A percentile compares a stretch with the other conserved stretches of the same genome.
Conservation (phyloP, 2,113 vertebrate species). For the Glaucidium brasilianum region DNA sequence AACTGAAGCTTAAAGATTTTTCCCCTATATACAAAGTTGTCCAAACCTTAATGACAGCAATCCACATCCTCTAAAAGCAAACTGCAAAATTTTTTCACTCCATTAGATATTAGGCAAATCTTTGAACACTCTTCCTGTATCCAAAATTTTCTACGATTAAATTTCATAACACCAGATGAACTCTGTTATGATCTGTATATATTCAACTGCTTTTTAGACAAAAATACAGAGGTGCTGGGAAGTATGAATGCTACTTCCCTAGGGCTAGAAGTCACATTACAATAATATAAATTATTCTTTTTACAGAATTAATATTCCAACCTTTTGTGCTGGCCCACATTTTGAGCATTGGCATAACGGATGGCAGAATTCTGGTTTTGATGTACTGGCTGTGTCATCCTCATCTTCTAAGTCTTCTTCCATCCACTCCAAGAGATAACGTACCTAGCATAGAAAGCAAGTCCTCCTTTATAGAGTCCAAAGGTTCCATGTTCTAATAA, state of each 20-base stretch:
- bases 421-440: slow-evolving; percentile 92
- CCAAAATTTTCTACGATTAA: background rate
- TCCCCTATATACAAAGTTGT: background rate
- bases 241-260: background rate
- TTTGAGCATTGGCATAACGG: slow-evolving; percentile 91
- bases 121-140: background rate
- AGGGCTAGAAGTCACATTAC: background rate
- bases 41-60: background rate
- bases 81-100: background rate
- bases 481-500: background rate
- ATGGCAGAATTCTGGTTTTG: slow-evolving; percentile 83
- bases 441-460: slow-evolving; percentile 79
- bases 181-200: background rate
- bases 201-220: background rate
- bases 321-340: slow-evolving; percentile 91
- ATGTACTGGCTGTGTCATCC: slow-evolving; percentile 38
- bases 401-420: slow-evolving; percentile 85
- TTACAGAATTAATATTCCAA: slow-evolving; percentile 42
- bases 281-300: background rate
- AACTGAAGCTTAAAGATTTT: background rate
- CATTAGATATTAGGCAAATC: background rate
- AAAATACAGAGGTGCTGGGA: background rate
- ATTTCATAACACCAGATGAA: background rate
- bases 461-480: background rate
- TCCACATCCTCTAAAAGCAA: background rate